Evolutionary conservation across 2,888 invertebrate species (phyloP), one percentile per base, ranked within the genome.

Genomic region (Habrosyne pyritoides): DNA sequence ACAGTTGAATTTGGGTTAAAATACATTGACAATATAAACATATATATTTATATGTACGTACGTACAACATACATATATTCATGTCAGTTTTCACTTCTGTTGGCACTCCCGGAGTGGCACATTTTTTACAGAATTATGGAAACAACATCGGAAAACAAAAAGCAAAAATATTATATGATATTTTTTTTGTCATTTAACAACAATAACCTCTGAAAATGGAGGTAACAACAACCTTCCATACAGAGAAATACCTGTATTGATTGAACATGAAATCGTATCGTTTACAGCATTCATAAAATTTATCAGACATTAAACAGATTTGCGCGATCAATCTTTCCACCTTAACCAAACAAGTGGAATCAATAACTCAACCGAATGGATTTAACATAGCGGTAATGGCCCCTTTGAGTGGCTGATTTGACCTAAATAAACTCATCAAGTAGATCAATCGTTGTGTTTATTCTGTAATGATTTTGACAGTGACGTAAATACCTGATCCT

Each of bases 331-430:
- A 60, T 69, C 70, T 64, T 66, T 66, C 55, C 56, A 56, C 57
- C 59, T 64, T 64, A 69, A 59, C 59, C 64, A 56, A 56, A 61
- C 66, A 60, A 62, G 56, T 59, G 67, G 59, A 69, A 60, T 64
- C 54, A 50, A 49, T 49, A 28, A 28, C 26, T 49, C 49, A 28
- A 49, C 22, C 58, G 64, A 58, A 64, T 57, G 64, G 67, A 64
- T 64, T 64, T 67, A 67, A 56, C 61, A 64, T 64, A 58, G 56
- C 67, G 65, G 64, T 65, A 67, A 65, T 65, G 59, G 67, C 57
- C 67, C 54, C 67, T 65, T 65, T 65, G 67, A 65, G 64, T 67
- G 64, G 55, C 57, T 60, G 60, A 67, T 64, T 67, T 65, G 67
- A 64, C 56, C 49, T 49, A 28, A 21, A 67, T 67, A 67, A 64